Base-by-base conservation (phyloP, 2,113 vertebrate species). In the Nicator chloris region DNA sequence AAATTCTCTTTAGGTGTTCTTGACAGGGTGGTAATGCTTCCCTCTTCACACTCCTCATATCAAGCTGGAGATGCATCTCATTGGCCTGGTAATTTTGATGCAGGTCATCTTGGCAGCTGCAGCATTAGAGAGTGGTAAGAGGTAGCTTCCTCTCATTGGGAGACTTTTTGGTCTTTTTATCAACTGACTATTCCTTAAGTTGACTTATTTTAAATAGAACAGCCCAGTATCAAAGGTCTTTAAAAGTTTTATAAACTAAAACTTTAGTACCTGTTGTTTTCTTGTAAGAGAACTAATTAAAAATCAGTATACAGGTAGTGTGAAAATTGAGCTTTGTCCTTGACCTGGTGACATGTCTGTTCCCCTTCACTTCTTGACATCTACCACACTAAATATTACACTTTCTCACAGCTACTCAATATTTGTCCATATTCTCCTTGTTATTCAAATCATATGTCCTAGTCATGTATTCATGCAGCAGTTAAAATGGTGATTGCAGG, bases 351-450 rank as follows among this genome's bases (percentile, higher is more conserved):
- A 28, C 20, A 3, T 12, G 15, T 68, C 42, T n/a, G n/a, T n/a
- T n/a, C n/a, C n/a, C n/a, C n/a, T 66, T 87, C 15, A 45, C 4
- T 49, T 91, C 89, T 64, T 31, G 79, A 45, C 40, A 75, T 44
- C 39, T 68, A 44, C 28, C 14, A 9, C 42, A 60, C n/a, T 56
- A 72, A 80, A 61, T 65, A 7, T 63, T 80, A 51, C 13, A 27
- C 53, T 85, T 88, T 33, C 20, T 44, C 72, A 26, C 18, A 51
- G 13, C 69, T 76, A 77, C 42, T 90, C 66, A 77, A 13, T 86
- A 80, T 73, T 93, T 96, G 85, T 80, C 82, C 79, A 72, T 79
- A 93, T 92, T 79, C 27, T 22, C 19, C 54, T 63, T 94, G 68
- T 77, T 65, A 69, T 82, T 82, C 53, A 89, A 72, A 86, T 94